Base-by-base conservation (phyloP, 1,140 invertebrate genomes). In the Bombus polaris region DNA sequence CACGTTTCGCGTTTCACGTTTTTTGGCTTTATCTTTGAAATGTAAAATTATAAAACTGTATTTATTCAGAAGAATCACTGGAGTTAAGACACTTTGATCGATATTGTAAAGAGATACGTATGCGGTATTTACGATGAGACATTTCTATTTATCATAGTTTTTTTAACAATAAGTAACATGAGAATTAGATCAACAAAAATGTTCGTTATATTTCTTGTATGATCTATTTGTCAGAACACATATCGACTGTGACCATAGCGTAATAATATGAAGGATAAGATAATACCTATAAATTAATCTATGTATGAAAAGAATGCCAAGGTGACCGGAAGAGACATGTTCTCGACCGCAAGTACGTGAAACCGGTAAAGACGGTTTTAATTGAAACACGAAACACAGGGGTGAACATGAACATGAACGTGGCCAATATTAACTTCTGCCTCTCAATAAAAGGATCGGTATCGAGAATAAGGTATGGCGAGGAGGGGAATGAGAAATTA, bases 401-500 rank as follows among this genome's bases (percentile, higher is more conserved):
- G n/a, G 28, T 35, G 18, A 70, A 79, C 53, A 84, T 79, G 47
- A 22, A 53, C 47, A 22, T 32, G 66, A 80, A 35, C 74, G 47
- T 35, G 37, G 32, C 35, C 68, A 68, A 65, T 85, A 85, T 85
- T 85, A 73, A 73, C 76, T 85, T 80, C 83, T 39, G 57, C 1
- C 44, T 84, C 75, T 72, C 66, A 70, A 85, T 85, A 74, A 75
- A 85, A 74, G 28, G 59, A 42, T n/a, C 70, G 42, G 2, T 6
- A 77, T 62, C n/a, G 72, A 35, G 44, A n/a, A 32, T 44, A 22
- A 39, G 37, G 42, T 18, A 53, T 53, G 18, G 18, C 28, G 72
- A 8, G 10, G n/a, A 28, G 2, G 22, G 4, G 66, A 3, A 37
- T 18, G 78, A 74, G 70, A 57, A 81, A 85, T 81, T 68, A 73